Base-by-base conservation (phyloP, 2,888 invertebrate genomes). In the Macaria liturata region DNA sequence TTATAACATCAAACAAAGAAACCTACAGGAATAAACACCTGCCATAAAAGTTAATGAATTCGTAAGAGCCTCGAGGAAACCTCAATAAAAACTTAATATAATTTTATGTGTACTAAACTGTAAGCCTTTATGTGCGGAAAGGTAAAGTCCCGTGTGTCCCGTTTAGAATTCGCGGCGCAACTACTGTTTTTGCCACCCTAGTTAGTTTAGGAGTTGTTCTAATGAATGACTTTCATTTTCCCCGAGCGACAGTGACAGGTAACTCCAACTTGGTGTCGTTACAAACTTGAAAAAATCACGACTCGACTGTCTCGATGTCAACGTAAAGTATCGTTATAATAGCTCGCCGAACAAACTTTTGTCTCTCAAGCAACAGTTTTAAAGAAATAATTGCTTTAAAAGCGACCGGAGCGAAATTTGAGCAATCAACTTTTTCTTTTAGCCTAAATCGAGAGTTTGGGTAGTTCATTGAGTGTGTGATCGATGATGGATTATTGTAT, bases 171-270 rank as follows among this genome's bases (percentile, higher is more conserved):
- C 78, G 80, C 83, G 81, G 78, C 80, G 75, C 77, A 78, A 81
- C 83, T 81, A 78, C 76, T 72, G 70, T 76, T 77, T 71, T 77
- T 80, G 78, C 81, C 80, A 74, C 75, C 79, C 72, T 74, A 81
- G 82, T 83, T 83, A 83, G 84, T 84, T 83, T 77, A 76, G 70
- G 76, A 81, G 76, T 83, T 77, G 75, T 80, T 81, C 79, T 84
- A 84, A 85, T 78, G 81, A 85, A 86, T 82, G 79, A 84, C 83
- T 80, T 77, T 78, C 77, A 81, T 84, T 85, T 78, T 69, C 74
- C 64, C 68, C 65, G 69, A 78, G 80, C 83, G 83, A 85, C 84
- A 84, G 81, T 83, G 83, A 84, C 84, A 84, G 81, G 76, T 78
- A 78, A 75, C 75, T 73, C 71, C 67, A 81, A 81, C 71, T 78